Percentiles rank a stretch among this genome's conserved stretches.
These are phyloP conservation scores for Orchesella cincta DNA, from an alignment of 1,140 invertebrate genomes.

Conservation along the genomic window DNA sequence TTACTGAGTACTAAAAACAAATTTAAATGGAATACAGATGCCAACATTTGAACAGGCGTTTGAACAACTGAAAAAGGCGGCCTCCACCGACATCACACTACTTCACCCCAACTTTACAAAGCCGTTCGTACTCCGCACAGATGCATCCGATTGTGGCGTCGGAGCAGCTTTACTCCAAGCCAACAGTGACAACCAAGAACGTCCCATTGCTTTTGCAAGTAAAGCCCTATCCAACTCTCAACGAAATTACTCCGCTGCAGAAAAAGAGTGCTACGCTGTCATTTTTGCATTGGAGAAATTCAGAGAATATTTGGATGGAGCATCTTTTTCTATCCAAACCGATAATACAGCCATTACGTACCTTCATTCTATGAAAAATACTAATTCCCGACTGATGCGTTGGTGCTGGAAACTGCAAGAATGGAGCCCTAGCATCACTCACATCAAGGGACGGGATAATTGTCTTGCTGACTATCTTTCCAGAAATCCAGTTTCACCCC, in stretches of 20 bases:
- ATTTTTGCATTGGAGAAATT: background rate
- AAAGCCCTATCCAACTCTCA: background rate
- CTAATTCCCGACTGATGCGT: background rate
- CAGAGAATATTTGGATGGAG: background rate
- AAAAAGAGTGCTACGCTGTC: background rate
- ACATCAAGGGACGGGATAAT: slow-evolving; percentile 48
- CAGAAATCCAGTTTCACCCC: slow-evolving; percentile 29
- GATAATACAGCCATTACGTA: background rate
- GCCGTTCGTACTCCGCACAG: slow-evolving; percentile 20
- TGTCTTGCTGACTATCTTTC: slow-evolving; percentile 42
- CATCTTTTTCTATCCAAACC: background rate
- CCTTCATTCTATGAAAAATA: background rate
- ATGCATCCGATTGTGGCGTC: slow-evolving; percentile 7
- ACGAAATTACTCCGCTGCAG: slow-evolving; percentile 56
- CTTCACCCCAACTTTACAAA: slow-evolving; percentile 37
- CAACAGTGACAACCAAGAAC: background rate
- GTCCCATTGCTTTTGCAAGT: background rate
- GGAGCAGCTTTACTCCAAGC: slow-evolving; percentile 3
- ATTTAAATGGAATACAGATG: slow-evolving; percentile 50
- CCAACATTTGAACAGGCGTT: slow-evolving; percentile 40
- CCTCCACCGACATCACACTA: slow-evolving; percentile 32
- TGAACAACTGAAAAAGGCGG: slow-evolving; percentile 36
- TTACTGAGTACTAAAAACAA: slow-evolving; percentile 49
- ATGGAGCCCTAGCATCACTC: slow-evolving; percentile 36
- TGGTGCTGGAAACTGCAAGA: background rate